Conservation (phyloP, 2,113 vertebrate genomes). For the Psilopogon haemacephalus region DNA sequence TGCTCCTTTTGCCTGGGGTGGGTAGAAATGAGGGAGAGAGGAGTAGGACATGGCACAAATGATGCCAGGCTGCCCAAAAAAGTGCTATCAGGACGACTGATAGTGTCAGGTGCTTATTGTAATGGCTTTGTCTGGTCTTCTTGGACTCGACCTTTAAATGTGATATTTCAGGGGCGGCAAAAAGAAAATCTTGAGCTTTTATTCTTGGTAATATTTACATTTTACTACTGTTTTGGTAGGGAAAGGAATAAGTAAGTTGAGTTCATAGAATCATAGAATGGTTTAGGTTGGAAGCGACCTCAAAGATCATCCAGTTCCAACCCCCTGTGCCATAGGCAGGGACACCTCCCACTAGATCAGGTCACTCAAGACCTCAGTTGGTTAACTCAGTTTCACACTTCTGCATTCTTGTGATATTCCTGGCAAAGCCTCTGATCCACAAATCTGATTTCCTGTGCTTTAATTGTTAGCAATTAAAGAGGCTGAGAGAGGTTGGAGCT, state of each 20-base stretch:
- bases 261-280: too few relatives aligned
- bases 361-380: too few relatives aligned
- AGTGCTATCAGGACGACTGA: neutral
- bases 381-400: accelerated
- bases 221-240: neutral
- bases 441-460: neutral
- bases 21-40: neutral
- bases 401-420: neutral
- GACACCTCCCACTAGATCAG: too few relatives aligned
- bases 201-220: neutral
- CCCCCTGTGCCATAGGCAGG: too few relatives aligned
- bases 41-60: neutral
- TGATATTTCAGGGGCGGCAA: neutral
- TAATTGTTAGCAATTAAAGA: neutral
- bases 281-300: too few relatives aligned
- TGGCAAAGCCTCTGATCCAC: neutral
- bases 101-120: neutral
- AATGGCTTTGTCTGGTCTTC: neutral
- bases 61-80: neutral
- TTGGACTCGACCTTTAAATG: neutral
- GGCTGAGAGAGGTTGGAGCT: too few relatives aligned
- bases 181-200: neutral
- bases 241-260: neutral
- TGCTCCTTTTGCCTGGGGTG: neutral
- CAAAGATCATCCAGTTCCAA: too few relatives aligned